Evolutionary conservation across 2,797 vertebrate genomes (phyloP), one percentile per base, ranked within the genome.

Genomic region (Psittacula echo): DNA sequence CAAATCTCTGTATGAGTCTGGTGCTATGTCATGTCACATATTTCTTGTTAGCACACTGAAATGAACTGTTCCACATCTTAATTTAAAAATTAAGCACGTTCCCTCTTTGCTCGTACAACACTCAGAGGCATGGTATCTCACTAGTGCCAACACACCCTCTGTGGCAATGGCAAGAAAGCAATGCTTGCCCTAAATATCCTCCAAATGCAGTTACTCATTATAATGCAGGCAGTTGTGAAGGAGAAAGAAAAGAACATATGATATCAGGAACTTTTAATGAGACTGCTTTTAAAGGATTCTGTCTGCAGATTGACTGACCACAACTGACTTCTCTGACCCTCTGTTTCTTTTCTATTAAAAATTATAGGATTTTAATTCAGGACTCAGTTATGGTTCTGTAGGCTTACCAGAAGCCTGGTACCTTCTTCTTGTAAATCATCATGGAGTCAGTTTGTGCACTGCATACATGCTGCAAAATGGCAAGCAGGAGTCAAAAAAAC

Each of bases 191-290:
- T 39, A 51, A 80, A 84, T 58, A 64, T 18, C 24, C 42, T 64
- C 47, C 27, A 34, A 87, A 72, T n/a, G 19, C 26, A 75, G 19
- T 37, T 61, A 17, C 41, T 66, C 13, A 3, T 64, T 76, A 34
- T 47, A 64, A 47, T 19, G 34, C 23, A 47, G 62, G 15, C 20
- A 48, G 70, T 39, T 58, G 30, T 53, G 70, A 79, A 71, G 64
- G 70, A 80, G 74, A 76, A 87, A 61, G 70, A 48, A 80, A 81
- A 84, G 70, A 72, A 48, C 18, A 14, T 62, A 76, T 90, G 83
- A 64, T 61, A 73, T 22, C 23, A 48, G 79, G 53, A 87, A 64
- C 39, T 80, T 87, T 67, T 80, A 80, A 80, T 72, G 78, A 85
- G 79, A 48, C 26, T 64, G 30, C 48, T 47, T 20, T 64, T 84